Evolutionary conservation across 2,888 invertebrate species (phyloP).

Genomic region (Onthophagus sagittarius): DNA sequence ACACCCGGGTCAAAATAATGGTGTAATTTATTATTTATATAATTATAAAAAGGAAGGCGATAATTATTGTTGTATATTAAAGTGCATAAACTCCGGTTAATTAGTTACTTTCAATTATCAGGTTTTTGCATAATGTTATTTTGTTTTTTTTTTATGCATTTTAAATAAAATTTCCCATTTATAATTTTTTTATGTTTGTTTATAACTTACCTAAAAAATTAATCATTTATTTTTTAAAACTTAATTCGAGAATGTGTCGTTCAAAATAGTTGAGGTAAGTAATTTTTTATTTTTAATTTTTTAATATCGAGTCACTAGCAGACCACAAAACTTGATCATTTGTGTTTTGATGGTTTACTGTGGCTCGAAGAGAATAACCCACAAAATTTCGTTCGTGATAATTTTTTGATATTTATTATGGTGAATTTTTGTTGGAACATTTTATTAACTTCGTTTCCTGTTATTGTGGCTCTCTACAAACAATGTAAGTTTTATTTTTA

Average conservation of each 20-base stretch:
- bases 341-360: slow-evolving; percentile 17
- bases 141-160: slow-evolving; percentile 16
- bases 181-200: slow-evolving; percentile 6
- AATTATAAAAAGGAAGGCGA: background rate
- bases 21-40: slow-evolving; percentile 11
- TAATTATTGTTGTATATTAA: slow-evolving; percentile 6
- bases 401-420: background rate
- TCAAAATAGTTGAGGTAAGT: background rate
- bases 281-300: background rate
- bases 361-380: slow-evolving; percentile 15
- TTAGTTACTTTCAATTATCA: slow-evolving; percentile 1
- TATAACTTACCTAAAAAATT: slow-evolving; percentile 1
- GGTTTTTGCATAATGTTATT: slow-evolving; percentile 7
- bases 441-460: too few relatives aligned
- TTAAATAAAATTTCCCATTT: slow-evolving; percentile 2
- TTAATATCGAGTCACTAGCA: slow-evolving; percentile 16
- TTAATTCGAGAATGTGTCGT: background rate
- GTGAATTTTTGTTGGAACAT: background rate
- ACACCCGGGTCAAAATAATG: background rate
- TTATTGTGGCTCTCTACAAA: too few relatives aligned
- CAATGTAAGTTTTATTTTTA: too few relatives aligned
- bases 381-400: background rate
- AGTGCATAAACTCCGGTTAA: slow-evolving; percentile 4
- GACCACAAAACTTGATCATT: slow-evolving; percentile 8
- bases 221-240: background rate